Base-by-base conservation (phyloP, 2,113 vertebrate species). In the Prionailurus bengalensis region DNA sequence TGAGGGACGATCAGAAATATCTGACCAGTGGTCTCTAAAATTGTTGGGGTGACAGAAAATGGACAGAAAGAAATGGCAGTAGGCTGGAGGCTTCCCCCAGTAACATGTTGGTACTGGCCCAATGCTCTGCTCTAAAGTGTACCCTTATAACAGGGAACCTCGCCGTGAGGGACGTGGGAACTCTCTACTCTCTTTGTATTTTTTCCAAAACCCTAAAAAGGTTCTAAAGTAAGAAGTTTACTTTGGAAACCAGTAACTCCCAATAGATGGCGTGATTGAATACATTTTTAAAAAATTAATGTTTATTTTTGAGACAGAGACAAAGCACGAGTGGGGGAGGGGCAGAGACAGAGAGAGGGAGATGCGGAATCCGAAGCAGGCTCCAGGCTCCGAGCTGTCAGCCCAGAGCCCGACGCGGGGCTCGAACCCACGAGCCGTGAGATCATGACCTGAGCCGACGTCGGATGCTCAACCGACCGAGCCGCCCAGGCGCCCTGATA, bases 61-160 rank as follows among this genome's bases (percentile, higher is more conserved):
- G 39, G n/a, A 39, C 63, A 8, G 13, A 6, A n/a, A 45, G 36
- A 45, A 25, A 73, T 53, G 9, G 13, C 25, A 61, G 14, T 17
- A 27, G 25, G 5, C 42, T 9, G 73, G 45, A 45, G 73, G 7
- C 39, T 76, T 76, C 27, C 42, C 4, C 42, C 7, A 17, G 7
- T 8, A 31, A 4, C 42, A 17, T 4, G 9, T 4, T 31, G 74
- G 27, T 10, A 31, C 42, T 48, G 74, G 42, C 17, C 42, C 42
- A 17, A 3, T 33, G 12, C 9, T 16, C 33, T 4, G 0, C 6
- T 27, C 0, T 25, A 33, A 53, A 0, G 9, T 9, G 4, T 2
- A 25, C 2, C 4, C 21, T 51, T 31, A 31, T 6, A 19, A 45
- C 0, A 31, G 8, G 33, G 48, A n/a, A 16, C 6, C 10, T 11